Percentiles rank a stretch among this genome's conserved stretches.
phyloP scores from a whole-genome alignment of 2,113 vertebrate genomes.

The Aegithalos caudatus region DNA sequence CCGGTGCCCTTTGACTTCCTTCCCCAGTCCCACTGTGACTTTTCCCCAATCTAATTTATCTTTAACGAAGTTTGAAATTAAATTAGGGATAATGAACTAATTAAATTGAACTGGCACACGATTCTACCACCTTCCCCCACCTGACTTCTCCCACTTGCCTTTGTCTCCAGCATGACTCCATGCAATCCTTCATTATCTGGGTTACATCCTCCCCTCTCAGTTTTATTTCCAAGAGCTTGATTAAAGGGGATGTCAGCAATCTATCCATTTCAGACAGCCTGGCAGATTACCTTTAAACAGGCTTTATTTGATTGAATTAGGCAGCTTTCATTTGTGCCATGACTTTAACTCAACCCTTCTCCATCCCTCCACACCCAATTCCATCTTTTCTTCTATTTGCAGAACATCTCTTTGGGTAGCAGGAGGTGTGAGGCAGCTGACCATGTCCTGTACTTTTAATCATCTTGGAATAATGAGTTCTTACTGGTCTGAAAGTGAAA shows the following conservation, averaged over 20 bases:
- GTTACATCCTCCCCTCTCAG: constrained; percentile 28
- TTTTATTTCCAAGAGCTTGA: constrained; percentile 47
- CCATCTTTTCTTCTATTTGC: neutral
- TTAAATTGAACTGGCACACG: constrained; percentile 44
- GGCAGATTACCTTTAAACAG: constrained; percentile 19
- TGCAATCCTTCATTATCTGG: constrained; percentile 44
- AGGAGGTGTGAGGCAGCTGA: neutral
- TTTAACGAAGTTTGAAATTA: constrained; percentile 64
- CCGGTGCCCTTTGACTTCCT: constrained; percentile 29
- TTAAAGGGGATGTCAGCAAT: constrained; percentile 54
- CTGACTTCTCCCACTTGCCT: constrained; percentile 15
- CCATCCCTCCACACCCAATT: neutral
- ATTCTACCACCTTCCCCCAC: constrained; percentile 27
- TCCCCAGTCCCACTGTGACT: constrained; percentile 25
- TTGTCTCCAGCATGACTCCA: constrained; percentile 39
- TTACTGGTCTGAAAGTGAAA: neutral
- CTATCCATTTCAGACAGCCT: constrained; percentile 10
- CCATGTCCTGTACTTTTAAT: neutral
- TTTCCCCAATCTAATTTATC: constrained; percentile 46
- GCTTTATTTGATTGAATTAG: constrained; percentile 11
- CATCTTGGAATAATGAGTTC: neutral
- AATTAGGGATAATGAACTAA: constrained; percentile 70
- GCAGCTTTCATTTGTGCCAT: neutral
- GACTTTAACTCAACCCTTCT: neutral
- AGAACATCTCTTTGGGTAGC: neutral